Evolutionary conservation across 2,888 invertebrate genomes (phyloP), one percentile per base, ranked within the genome.

Genomic region (Notodonta dromedarius): DNA sequence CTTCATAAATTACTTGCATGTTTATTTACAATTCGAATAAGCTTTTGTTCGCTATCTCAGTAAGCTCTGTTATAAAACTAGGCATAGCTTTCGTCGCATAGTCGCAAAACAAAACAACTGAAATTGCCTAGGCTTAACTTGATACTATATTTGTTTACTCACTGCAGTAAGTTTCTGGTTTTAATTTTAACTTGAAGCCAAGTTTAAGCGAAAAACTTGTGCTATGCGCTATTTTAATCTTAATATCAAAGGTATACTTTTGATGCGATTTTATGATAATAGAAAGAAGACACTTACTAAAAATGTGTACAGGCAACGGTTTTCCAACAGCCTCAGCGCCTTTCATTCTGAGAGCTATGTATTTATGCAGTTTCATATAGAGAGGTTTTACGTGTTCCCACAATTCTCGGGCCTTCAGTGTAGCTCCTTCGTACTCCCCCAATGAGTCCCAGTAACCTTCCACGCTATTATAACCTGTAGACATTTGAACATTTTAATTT

Each of bases 361-460:
- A 95, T 69, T 93, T 89, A 58, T 94, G 94, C 35, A 95, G 84
- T 71, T 94, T 94, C 55, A 80, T 70, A 70, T 95, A 95, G 48
- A 95, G 78, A 1, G 95, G 94, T 70, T 91, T 89, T 9, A 95
- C 87, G 65, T 94, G 89, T 61, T 88, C 88, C 95, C 95, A 95
- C 46, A 95, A 77, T 67, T 89, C 89, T n/a, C 94, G 84, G 0
- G 94, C 94, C 69, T 93, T 91, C 13, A 90, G 69, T 59, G 94
- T 89, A 0, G 90, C 94, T 11, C 93, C 92, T 77, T 93, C 91
- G 69, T 93, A 94, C 67, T 95, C 95, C 9, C 82, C 87, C 12
- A 95, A 74, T 51, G 85, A 88, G 74, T 95, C 94, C 95, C 95
- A 95, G 76, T 95, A 95, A 46, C 89, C 90, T 78, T 93, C 92